Base-by-base conservation (phyloP, 2,797 vertebrate species). In the Microchirus variegatus region DNA sequence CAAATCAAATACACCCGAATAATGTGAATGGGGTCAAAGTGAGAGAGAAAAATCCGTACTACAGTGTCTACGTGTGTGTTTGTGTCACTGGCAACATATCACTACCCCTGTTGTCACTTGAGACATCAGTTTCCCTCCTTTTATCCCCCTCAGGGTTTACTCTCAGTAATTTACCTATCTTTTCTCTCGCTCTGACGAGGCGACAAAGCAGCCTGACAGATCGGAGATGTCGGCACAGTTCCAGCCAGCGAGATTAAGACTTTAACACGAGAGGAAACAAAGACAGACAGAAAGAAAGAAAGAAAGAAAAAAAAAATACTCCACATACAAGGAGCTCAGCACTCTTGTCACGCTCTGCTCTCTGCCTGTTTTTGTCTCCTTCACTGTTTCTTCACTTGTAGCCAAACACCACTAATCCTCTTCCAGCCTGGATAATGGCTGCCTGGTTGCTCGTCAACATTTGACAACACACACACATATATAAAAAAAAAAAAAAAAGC, bases 121-220 rank as follows among this genome's bases (percentile, higher is more conserved):
- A 81, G 70, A 83, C 74, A 51, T 77, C 62, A 52, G 18, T 50
- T 55, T 47, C 41, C 40, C 42, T 56, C 47, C 55, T 52, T 53
- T 62, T 61, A 31, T 50, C 65, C 73, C 81, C 81, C 75, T 70
- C 2, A 45, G 70, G 81, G 72, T 58, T 76, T 45, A 55, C 50
- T 63, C 69, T 67, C 70, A 68, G 68, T 75, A 73, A 47, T 80
- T 59, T 62, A 67, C 73, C 51, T 77, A 62, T 60, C 70, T n/a
- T 71, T 79, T 83, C 52, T 78, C 53, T 65, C 26, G 12, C 36
- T 19, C 70, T 72, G 84, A 80, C 66, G 63, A 77, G 73, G 78
- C 13, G 68, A 88, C 87, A 87, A 81, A 82, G 86, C 73, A 48
- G 64, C 49, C 3, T 77, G 86, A 83, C 75, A 78, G 60, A 78